phyloP scores from a whole-genome alignment of 1,140 invertebrate genomes.

The Drosophila lacertosa region DNA sequence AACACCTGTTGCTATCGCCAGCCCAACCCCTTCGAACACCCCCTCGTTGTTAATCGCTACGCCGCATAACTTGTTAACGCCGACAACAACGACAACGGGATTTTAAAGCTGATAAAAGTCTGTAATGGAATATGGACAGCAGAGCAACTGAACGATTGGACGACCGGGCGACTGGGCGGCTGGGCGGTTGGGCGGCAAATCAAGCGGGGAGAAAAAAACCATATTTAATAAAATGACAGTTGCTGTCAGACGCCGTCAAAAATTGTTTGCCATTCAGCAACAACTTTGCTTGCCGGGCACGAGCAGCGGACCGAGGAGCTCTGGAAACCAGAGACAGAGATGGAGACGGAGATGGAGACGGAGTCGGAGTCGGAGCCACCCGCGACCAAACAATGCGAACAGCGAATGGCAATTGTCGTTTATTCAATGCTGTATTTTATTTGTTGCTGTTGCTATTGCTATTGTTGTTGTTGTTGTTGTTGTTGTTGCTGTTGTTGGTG shows the following conservation, averaged over 20 bases:
- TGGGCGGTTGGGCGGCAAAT: conserved; percentile 53
- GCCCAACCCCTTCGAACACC: conserved; percentile 1
- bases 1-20: conserved; percentile 65
- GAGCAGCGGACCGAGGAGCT: conserved; percentile 31
- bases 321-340: conserved; percentile 16
- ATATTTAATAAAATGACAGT: conserved; percentile 82
- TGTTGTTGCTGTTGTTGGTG: conserved; percentile 56
- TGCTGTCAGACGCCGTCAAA: conserved; percentile 79
- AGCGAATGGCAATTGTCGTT: conserved; percentile 67
- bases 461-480: conserved; percentile 32
- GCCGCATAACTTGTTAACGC: conserved; percentile 74
- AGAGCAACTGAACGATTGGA: background rate
- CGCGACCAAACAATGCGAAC: conserved; percentile 65
- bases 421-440: conserved; percentile 62
- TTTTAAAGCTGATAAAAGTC: conserved; percentile 72
- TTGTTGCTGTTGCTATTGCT: conserved; percentile 46
- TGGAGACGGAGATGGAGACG: too few relatives aligned
- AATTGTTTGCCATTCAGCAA: conserved; percentile 46
- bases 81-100: conserved; percentile 77
- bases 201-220: conserved; percentile 59
- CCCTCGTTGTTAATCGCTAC: conserved; percentile 64
- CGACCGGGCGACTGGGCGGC: conserved; percentile 26
- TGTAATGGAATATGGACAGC: conserved; percentile 27
- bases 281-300: conserved; percentile 73
- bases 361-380: conserved; percentile 25